Conservation (phyloP, 2,888 invertebrate genomes). For the Himalopsyche japonica region DNA sequence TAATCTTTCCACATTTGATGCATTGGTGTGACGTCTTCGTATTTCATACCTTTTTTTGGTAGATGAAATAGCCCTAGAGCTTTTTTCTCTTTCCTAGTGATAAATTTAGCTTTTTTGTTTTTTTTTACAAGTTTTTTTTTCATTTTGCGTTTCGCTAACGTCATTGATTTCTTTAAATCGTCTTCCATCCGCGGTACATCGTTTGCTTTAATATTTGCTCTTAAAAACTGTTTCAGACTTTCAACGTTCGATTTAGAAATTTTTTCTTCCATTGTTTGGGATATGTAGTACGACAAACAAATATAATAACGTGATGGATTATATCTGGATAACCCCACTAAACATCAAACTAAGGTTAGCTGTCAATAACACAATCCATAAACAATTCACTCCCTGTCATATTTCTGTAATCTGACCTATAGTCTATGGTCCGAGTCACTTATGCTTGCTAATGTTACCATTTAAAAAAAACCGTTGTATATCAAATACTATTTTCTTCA, state of each 20-base stretch:
- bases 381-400: no score
- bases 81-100: constrained; percentile 65
- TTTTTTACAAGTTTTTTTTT: constrained; percentile 50
- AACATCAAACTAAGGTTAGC: no score
- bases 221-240: constrained; percentile 50
- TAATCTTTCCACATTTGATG: constrained; percentile 74
- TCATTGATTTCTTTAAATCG: constrained; percentile 54
- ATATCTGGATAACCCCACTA: no score
- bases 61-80: constrained; percentile 66
- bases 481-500: no score
- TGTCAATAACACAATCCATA: no score
- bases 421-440: no score
- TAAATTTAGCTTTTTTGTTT: constrained; percentile 54
- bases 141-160: constrained; percentile 52
- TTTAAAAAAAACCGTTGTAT: no score
- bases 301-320: no score
- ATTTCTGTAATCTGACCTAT: no score
- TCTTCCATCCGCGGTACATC: constrained; percentile 43
- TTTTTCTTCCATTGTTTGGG: neutral
- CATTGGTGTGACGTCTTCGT: constrained; percentile 65
- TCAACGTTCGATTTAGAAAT: neutral
- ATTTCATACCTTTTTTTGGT: constrained; percentile 64
- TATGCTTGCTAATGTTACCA: no score
- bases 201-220: constrained; percentile 48
- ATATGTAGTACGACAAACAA: no score